phyloP scores from a whole-genome alignment of 2,113 vertebrate species.

The Spilogale gracilis region DNA sequence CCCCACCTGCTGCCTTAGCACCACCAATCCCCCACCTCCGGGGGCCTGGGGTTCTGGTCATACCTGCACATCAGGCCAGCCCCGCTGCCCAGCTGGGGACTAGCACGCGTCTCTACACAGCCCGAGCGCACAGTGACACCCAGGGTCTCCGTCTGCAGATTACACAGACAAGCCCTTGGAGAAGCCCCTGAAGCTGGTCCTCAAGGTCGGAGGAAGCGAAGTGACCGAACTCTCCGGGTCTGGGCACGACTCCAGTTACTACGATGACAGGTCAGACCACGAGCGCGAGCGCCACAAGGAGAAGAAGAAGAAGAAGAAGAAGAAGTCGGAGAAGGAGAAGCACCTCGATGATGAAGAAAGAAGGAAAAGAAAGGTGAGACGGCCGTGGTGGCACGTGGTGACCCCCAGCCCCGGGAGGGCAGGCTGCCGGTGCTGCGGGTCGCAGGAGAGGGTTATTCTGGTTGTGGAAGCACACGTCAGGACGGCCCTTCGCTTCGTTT shows the following conservation, averaged over 20 bases:
- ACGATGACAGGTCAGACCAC: constrained; percentile 97
- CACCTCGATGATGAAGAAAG: constrained; percentile 96
- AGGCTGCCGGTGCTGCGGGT: fast-evolving
- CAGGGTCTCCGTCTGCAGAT: constrained; percentile 85
- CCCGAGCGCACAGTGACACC: fast-evolving
- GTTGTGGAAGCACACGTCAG: fast-evolving
- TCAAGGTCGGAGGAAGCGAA: constrained; percentile 98
- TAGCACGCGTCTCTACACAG: fast-evolving
- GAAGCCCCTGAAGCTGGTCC: constrained; percentile 96
- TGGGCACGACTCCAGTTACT: constrained; percentile 97
- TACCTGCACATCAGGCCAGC: fast-evolving
- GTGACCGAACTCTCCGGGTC: constrained; percentile 98
- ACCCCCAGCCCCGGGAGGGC: fast-evolving
- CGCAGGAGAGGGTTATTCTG: fast-evolving
- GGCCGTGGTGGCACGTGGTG: fast-evolving
- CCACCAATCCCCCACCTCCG: fast-evolving
- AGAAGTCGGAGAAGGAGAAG: constrained; percentile 89
- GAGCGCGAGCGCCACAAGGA: constrained; percentile 97
- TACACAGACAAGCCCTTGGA: constrained; percentile 95
- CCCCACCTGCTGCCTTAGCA: too few relatives aligned
- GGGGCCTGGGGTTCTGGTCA: too few relatives aligned
- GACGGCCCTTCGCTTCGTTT: not conserved
- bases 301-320: constrained; percentile 99
- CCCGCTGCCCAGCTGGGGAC: fast-evolving
- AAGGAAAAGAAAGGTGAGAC: constrained; percentile 89